phyloP scores from a whole-genome alignment of 2,888 invertebrate species.

The Orchesella flavescens region DNA sequence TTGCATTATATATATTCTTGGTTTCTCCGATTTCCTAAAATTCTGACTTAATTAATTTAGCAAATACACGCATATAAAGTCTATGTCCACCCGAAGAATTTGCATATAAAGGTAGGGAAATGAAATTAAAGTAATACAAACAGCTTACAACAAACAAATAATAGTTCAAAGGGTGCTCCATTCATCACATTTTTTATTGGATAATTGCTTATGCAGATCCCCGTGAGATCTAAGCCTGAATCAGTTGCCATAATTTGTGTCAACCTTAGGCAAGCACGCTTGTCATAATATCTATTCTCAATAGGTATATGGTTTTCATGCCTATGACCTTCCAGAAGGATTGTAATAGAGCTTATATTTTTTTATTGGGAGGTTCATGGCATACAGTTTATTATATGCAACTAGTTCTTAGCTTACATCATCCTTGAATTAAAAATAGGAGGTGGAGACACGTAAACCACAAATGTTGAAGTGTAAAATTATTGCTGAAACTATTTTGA shows the following conservation, averaged over 20 bases:
- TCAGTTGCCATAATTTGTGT: not conserved
- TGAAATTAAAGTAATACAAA: not conserved
- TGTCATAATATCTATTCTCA: too few relatives aligned
- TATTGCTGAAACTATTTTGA: not conserved
- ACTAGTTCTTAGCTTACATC: not conserved
- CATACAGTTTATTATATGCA: not conserved
- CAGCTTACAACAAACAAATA: not conserved
- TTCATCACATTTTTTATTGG: not conserved
- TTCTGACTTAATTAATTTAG: too few relatives aligned
- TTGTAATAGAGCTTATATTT: too few relatives aligned
- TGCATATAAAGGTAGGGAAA: too few relatives aligned
- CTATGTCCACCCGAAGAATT: too few relatives aligned
- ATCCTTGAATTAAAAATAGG: not conserved
- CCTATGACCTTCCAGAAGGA: too few relatives aligned
- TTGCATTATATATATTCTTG: too few relatives aligned
- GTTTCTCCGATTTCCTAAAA: too few relatives aligned
- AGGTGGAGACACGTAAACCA: conserved; percentile 16
- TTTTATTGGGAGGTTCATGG: not conserved
- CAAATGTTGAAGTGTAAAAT: conserved; percentile 17
- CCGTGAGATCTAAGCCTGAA: conserved; percentile 39
- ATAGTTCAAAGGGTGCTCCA: too few relatives aligned
- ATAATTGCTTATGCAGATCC: conserved; percentile 32
- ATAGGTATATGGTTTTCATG: too few relatives aligned
- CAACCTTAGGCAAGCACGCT: too few relatives aligned
- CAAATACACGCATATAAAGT: too few relatives aligned